These are phyloP conservation scores for Leptinotarsa texana DNA, from an alignment of 1,140 invertebrate species.

Conservation along the genomic window DNA sequence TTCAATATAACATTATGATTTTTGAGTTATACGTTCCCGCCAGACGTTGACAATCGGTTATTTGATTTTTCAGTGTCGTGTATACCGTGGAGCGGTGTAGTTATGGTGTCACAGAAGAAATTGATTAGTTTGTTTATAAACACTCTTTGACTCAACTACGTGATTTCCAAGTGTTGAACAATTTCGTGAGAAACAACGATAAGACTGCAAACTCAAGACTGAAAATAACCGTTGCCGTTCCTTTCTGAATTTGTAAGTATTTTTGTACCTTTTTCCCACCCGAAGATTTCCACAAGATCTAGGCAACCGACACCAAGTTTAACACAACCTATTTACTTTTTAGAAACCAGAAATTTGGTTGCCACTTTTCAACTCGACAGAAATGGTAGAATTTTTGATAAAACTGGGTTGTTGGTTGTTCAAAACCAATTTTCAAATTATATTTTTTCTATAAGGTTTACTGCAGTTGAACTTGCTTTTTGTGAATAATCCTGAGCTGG, in stretches of 20 bases:
- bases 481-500: no score
- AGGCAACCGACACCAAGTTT: no score
- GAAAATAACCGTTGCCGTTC: slow-evolving; percentile 4
- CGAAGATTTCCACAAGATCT: background rate
- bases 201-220: slow-evolving; percentile 27
- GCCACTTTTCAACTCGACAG: no score
- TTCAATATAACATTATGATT: no score
- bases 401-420: no score
- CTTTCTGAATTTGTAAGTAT: background rate
- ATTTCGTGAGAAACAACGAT: slow-evolving; percentile 17
- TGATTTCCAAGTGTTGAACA: slow-evolving; percentile 20
- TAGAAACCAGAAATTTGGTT: no score
- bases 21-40: background rate
- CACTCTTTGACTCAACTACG: slow-evolving; percentile 24
- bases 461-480: no score
- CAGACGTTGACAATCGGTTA: background rate
- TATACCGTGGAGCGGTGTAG: background rate
- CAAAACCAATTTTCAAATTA: no score
- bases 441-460: no score
- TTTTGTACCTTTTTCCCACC: background rate
- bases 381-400: no score
- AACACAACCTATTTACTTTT: no score
- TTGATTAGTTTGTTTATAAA: slow-evolving; percentile 25
- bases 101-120: slow-evolving; percentile 22
- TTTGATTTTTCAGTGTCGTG: background rate